Evolutionary conservation across 2,797 vertebrate species (phyloP).

Genomic region (Malurus leucopterus): DNA sequence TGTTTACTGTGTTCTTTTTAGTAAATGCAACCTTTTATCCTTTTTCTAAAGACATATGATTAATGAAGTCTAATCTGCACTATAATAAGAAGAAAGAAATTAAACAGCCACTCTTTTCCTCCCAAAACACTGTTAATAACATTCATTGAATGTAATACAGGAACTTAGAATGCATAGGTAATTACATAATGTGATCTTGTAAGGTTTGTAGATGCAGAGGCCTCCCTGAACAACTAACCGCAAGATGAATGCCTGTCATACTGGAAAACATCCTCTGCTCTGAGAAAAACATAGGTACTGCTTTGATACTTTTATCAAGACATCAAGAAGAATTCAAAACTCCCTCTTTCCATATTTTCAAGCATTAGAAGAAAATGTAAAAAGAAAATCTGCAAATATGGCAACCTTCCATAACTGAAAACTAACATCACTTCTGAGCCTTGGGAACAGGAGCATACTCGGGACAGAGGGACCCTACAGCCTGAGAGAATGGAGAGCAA

Average conservation of each 20-base stretch:
- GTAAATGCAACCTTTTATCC: neutral
- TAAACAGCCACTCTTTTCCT: neutral
- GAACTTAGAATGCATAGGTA: neutral
- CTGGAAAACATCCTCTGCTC: neutral
- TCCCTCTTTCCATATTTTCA: neutral
- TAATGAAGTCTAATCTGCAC: neutral
- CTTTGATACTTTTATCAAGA: neutral
- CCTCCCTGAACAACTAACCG: neutral
- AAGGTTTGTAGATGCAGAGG: neutral
- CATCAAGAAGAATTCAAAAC: neutral
- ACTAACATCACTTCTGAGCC: neutral
- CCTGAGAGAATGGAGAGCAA: neutral
- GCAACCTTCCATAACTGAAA: neutral
- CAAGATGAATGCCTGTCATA: neutral
- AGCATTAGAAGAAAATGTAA: neutral
- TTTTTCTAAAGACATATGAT: constrained; percentile 14
- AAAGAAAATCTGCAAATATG: neutral
- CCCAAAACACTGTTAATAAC: neutral
- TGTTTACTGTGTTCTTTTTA: neutral
- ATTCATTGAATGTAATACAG: neutral
- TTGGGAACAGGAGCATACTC: neutral
- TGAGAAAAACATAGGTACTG: neutral
- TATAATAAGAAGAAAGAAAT: constrained; percentile 12
- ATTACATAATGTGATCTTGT: neutral
- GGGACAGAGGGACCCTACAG: neutral